Evolutionary conservation across 2,888 invertebrate species (phyloP), one percentile per base, ranked within the genome.

Genomic region (Drosophila kambysellisi): DNA sequence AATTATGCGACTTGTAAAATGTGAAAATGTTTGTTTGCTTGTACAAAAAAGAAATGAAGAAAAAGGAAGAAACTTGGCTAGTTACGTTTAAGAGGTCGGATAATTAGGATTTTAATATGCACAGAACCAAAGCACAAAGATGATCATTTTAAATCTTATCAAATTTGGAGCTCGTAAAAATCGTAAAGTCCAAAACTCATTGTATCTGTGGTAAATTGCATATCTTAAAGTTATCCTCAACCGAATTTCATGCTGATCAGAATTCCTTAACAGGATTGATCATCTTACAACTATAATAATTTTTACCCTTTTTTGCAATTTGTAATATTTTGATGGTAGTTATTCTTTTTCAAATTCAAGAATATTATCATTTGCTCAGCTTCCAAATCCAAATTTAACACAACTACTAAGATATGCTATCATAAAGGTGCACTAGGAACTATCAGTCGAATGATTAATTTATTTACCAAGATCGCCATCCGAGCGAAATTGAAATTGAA

Each of bases 1-100:
- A 82, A 83, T 80, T 83, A 78, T 80, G 63, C 60, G 70, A 68
- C 59, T 30, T 46, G 67, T 25, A 25, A 25, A 2, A 32, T 51
- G 25, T 56, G 30, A 39, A 76, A 76, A 74, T 77, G 52, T 48
- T 57, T 70, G 64, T 12, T 37, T 70, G 64, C 15, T 37, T 15
- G 17, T 35, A 1, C 25, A 25, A 4, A 12, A 4, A n/a, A 41
- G 4, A 41, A 41, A 41, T 9, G 5, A 37, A 4, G 2, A 9
- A 4, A 46, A 15, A 4, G 20, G 43, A 56, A n/a, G 62, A 58
- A 64, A 68, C 71, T 48, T 56, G 62, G 43, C 48, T 20, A 50
- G 57, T 50, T 64, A 37, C 29, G 57, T n/a, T 29, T 25, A 25
- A 8, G 7, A 59, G 52, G 37, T 52, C 57, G 25, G 46, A 43